phyloP scores from a whole-genome alignment of 2,888 invertebrate species.

The Spisula solida region DNA sequence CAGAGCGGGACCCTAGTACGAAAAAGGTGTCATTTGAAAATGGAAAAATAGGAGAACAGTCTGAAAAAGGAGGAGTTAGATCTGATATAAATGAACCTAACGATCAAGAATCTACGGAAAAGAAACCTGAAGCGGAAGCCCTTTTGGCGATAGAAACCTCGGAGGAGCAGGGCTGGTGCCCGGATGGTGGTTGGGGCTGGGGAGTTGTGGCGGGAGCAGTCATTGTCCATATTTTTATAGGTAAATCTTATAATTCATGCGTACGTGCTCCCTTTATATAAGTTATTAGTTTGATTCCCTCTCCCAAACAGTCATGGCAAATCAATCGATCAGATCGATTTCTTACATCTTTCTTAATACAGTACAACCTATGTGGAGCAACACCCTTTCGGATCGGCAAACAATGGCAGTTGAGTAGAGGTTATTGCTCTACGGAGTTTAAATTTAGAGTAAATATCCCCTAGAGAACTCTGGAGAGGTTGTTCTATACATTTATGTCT shows the following conservation, averaged over 20 bases:
- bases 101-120: slow-evolving; percentile 2
- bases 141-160: slow-evolving; percentile 42
- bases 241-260: slow-evolving; percentile 35
- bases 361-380: too few species aligned
- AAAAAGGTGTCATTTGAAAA: background rate
- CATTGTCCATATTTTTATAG: slow-evolving; percentile 64
- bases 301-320: too few species aligned
- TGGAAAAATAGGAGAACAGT: background rate
- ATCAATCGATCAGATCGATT: too few species aligned
- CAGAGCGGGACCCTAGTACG: background rate
- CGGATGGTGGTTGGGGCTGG: slow-evolving; percentile 70
- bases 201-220: slow-evolving; percentile 63
- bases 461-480: too few species aligned
- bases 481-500: too few species aligned
- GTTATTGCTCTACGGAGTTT: too few species aligned
- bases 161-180: slow-evolving; percentile 54
- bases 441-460: too few species aligned
- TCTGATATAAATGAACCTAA: background rate
- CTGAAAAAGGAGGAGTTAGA: slow-evolving; percentile 20
- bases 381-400: too few species aligned
- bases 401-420: too few species aligned
- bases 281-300: background rate
- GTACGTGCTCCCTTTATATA: background rate
- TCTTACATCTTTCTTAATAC: too few species aligned
- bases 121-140: slow-evolving; percentile 41